A percentile compares a stretch with the other conserved stretches of the same genome.
phyloP scores from a whole-genome alignment of 1,140 invertebrate species.

The Gyrodactylus salaris region DNA sequence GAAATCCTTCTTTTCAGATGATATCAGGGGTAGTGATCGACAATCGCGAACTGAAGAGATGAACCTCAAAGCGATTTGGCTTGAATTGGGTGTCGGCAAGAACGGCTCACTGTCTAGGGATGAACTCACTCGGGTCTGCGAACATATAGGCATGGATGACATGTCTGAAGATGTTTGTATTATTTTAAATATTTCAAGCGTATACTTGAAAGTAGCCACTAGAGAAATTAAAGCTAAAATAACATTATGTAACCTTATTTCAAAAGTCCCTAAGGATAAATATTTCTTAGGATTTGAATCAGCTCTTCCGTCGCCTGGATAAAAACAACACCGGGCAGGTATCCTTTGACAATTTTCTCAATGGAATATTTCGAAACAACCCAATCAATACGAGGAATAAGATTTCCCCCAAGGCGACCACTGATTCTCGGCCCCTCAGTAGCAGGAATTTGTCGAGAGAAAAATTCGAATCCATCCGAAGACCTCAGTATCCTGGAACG shows the following conservation, averaged over 20 bases:
- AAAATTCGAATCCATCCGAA: background rate
- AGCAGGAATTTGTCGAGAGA: background rate
- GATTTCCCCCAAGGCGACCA: background rate
- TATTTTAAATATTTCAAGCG: too few relatives aligned
- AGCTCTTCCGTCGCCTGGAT: conserved; percentile 32
- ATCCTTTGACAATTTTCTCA: conserved; percentile 31
- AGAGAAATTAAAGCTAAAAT: too few relatives aligned
- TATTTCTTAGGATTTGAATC: conserved; percentile 26
- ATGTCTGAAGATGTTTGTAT: conserved; percentile 24
- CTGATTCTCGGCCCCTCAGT: background rate
- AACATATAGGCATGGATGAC: conserved; percentile 29
- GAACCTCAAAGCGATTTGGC: conserved; percentile 26
- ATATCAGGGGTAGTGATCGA: background rate
- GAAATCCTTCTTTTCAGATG: conserved; percentile 2
- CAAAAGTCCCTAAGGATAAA: too few relatives aligned
- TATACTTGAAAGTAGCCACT: too few relatives aligned
- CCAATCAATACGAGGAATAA: conserved; percentile 2
- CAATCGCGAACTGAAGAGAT: conserved; percentile 14
- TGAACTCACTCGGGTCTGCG: conserved; percentile 28
- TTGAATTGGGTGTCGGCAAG: conserved; percentile 26
- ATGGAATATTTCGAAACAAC: conserved; percentile 25
- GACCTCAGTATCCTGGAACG: background rate
- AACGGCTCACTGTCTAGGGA: conserved; percentile 27
- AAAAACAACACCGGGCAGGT: conserved; percentile 30
- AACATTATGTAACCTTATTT: too few relatives aligned